Percentiles rank a stretch among this genome's conserved stretches.
phyloP scores from a whole-genome alignment of 2,797 vertebrate genomes.

The Lutjanus argentimaculatus region DNA sequence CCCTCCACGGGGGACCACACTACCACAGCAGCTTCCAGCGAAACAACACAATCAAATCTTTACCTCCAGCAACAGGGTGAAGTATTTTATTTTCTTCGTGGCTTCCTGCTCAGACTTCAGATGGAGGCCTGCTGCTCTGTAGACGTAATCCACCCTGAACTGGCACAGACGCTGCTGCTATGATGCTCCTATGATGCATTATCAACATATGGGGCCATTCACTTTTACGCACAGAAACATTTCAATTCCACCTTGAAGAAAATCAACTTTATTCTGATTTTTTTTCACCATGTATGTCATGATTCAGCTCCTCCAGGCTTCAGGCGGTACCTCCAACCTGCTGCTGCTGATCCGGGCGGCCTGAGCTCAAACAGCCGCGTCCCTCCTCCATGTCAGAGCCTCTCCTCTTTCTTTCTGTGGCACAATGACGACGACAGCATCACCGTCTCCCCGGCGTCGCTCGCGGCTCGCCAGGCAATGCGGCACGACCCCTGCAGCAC shows the following conservation, averaged over 20 bases:
- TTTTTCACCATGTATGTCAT: background rate
- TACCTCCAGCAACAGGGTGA: constrained; percentile 66
- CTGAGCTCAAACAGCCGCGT: constrained; percentile 67
- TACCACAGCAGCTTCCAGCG: constrained; percentile 35
- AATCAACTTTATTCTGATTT: constrained; percentile 50
- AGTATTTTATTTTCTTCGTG: background rate
- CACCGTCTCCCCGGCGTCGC: constrained; percentile 73
- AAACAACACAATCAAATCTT: constrained; percentile 24
- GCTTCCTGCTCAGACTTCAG: constrained; percentile 58
- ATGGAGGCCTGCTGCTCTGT: constrained; percentile 74
- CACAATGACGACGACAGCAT: constrained; percentile 78
- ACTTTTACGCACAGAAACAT: constrained; percentile 65
- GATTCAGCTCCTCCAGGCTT: constrained; percentile 38
- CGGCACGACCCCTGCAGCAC: constrained; percentile 88
- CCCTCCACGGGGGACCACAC: constrained; percentile 56
- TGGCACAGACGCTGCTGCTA: constrained; percentile 58
- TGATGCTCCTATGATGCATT: constrained; percentile 51
- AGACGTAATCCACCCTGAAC: constrained; percentile 74
- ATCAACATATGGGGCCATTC: constrained; percentile 46
- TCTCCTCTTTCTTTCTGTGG: constrained; percentile 55
- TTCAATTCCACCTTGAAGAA: constrained; percentile 28
- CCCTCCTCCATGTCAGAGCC: constrained; percentile 76
- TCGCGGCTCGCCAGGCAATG: constrained; percentile 84
- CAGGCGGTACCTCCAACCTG: constrained; percentile 68
- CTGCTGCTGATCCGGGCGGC: constrained; percentile 57